Conservation (phyloP, 2,113 vertebrate genomes). For the Anser brachyrhynchus region DNA sequence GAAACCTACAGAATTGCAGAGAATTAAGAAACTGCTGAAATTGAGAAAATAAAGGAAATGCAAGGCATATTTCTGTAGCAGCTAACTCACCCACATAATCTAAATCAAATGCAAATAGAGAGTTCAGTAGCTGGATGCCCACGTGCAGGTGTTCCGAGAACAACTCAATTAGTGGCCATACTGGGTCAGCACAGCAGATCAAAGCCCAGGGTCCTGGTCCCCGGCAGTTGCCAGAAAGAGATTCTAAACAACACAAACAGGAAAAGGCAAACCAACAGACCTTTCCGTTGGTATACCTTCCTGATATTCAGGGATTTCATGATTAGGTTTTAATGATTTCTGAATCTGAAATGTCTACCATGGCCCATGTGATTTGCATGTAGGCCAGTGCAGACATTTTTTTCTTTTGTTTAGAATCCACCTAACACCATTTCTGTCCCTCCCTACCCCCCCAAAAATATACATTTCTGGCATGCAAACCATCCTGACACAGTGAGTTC, state of each 20-base stretch:
- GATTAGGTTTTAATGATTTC: neutral
- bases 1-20: neutral
- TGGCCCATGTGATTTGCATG: fast-evolving
- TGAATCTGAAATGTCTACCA: neutral
- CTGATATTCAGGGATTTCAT: neutral
- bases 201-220: neutral
- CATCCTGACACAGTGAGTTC: neutral
- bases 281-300: neutral
- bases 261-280: neutral
- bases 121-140: neutral
- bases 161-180: neutral
- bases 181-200: neutral
- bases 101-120: neutral
- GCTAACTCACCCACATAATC: neutral
- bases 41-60: neutral
- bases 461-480: neutral
- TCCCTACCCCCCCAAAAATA: neutral
- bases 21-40: neutral
- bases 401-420: neutral
- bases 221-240: neutral
- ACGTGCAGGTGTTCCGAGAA: neutral
- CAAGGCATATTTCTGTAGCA: neutral
- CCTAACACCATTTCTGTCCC: neutral
- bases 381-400: neutral
- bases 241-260: neutral